A percentile compares a stretch with the other conserved stretches of the same genome.
Evolutionary conservation across 2,797 vertebrate species (phyloP).

Genomic region (Aeoliscus strigatus): DNA sequence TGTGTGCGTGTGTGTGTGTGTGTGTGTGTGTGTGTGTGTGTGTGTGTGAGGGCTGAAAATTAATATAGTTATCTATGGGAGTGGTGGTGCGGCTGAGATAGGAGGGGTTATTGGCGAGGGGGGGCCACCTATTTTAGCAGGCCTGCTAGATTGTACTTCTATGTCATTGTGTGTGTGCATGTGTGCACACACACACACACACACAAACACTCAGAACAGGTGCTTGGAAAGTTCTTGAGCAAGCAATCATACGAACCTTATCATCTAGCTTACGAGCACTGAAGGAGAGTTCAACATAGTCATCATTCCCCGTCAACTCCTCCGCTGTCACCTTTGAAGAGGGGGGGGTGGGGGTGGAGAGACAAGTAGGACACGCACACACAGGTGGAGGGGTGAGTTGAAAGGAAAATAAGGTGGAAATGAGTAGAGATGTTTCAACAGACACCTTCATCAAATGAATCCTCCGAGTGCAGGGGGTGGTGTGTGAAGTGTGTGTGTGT

Average conservation of each 20-base stretch:
- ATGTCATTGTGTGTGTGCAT: slow-evolving; percentile 37
- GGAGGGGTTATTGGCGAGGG: slow-evolving; percentile 21
- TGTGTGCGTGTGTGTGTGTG: too few species aligned
- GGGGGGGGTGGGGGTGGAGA: background rate
- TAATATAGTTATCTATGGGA: slow-evolving; percentile 61
- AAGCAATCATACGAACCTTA: slow-evolving; percentile 77
- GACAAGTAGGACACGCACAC: background rate
- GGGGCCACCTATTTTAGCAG: slow-evolving; percentile 35
- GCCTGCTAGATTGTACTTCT: slow-evolving; percentile 35
- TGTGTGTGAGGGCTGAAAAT: slow-evolving; percentile 53
- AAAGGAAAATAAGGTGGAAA: slow-evolving; percentile 57
- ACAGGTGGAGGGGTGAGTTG: slow-evolving; percentile 17
- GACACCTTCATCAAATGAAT: slow-evolving; percentile 59
- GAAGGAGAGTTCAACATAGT: slow-evolving; percentile 96
- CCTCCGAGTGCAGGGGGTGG: slow-evolving; percentile 32
- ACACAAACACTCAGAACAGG: slow-evolving; percentile 6
- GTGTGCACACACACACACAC: slow-evolving; percentile 11
- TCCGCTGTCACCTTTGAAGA: slow-evolving; percentile 88
- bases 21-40: too few species aligned
- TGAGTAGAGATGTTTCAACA: slow-evolving; percentile 41
- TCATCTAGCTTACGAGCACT: slow-evolving; percentile 96
- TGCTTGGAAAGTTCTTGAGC: background rate
- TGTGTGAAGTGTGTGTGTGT: slow-evolving; percentile 7
- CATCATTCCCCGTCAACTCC: slow-evolving; percentile 94
- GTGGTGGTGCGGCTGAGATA: slow-evolving; percentile 37